Evolutionary conservation across 2,113 vertebrate species (phyloP), one percentile per base, ranked within the genome.

Genomic region (Macrotus californicus): DNA sequence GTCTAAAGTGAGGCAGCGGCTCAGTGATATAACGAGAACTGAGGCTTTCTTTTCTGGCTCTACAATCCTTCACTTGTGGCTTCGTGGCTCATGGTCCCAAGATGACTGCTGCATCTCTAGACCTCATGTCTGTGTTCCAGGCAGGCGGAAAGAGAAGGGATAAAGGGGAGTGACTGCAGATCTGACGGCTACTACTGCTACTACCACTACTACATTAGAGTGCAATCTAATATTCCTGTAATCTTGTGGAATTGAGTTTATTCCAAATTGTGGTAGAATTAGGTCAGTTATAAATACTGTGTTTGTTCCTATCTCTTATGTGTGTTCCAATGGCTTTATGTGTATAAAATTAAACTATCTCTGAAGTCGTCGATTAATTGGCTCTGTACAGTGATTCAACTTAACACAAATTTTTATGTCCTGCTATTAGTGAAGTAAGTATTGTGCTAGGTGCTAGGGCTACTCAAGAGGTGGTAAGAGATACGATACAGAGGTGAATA

Each of bases 311-410:
- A 26, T 86, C 59, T 34, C 83, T 94, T 64, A 26, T 16, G 6
- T 91, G 6, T 80, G 21, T 56, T 75, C 56, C 13, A 81, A 18
- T 89, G 7, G 54, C 22, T 90, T 95, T 83, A 9, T 94, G 34
- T 91, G 16, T 52, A 36, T 56, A 72, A 77, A 93, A 75, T 64
- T 77, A 76, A 79, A 59, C 5, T 39, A 10, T 56, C 48, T 75
- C 67, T 61, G 12, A 95, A 93, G 29, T 93, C 59, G 48, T 81
- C 52, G 43, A 76, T 81, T 79, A 87, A 79, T 85, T 93, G 79
- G 13, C 70, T 92, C 81, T 89, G 54, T 80, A 80, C 19, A 93
- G 82, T 93, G 70, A 83, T 96, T 91, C 70, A 91, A 19, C 43
- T 80, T 93, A 70, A 75, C 56, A 89, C 87, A 59, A 67, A 34